These are phyloP conservation scores for Heliconius melpomene DNA, from an alignment of 1,140 invertebrate genomes.

Conservation along the genomic window DNA sequence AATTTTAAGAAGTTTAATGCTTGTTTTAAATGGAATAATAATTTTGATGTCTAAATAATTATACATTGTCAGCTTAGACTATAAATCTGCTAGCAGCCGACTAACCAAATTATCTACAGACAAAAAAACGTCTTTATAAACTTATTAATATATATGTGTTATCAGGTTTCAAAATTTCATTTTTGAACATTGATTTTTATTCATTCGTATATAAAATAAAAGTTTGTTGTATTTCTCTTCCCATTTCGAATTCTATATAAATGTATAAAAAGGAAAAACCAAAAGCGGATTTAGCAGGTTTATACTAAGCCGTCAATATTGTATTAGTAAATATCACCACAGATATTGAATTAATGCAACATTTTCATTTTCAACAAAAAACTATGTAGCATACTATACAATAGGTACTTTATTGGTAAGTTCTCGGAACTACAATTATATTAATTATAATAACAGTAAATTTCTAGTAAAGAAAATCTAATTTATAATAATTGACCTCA, in stretches of 20 bases:
- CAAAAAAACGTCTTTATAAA: no score
- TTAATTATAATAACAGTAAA: not conserved
- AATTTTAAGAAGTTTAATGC: slow-evolving; percentile 6
- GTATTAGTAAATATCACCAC: slow-evolving; percentile 15
- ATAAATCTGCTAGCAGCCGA: no score
- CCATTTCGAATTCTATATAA: no score
- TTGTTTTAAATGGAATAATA: slow-evolving; percentile 16
- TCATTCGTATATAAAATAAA: no score
- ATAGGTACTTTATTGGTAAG: not conserved
- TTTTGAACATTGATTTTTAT: no score
- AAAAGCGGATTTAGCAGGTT: no score
- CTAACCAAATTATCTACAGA: no score
- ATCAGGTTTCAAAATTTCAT: no score
- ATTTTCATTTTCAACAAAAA: not conserved
- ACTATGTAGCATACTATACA: not conserved
- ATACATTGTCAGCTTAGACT: not conserved
- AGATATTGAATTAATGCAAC: not conserved
- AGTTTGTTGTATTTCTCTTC: no score
- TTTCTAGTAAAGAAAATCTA: not conserved
- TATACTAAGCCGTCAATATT: not conserved
- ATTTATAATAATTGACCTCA: slow-evolving; percentile 7
- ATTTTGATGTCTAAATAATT: slow-evolving; percentile 21
- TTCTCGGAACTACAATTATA: not conserved
- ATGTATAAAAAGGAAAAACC: no score
- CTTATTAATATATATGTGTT: no score